Evolutionary conservation across 2,888 invertebrate species (phyloP), one percentile per base, ranked within the genome.

Genomic region (Encarsia formosa): DNA sequence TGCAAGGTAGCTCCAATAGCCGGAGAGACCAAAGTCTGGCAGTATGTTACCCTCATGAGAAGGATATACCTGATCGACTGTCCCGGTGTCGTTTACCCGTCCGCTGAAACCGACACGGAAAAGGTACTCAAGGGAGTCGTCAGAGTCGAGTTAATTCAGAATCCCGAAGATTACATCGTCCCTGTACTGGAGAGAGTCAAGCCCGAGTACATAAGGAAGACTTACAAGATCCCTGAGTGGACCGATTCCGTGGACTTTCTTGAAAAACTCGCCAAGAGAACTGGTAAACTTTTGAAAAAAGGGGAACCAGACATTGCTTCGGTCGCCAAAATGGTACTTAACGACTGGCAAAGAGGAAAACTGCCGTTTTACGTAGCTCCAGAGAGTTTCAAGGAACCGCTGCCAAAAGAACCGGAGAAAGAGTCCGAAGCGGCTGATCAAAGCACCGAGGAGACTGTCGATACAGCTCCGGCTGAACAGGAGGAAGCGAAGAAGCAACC

Each of bases 1-100:
- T 99, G 99, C 73, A 99, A 96, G 74, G 96, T 89, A 1, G 99
- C 99, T 4, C 99, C 99, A 0, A 93, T 99, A 66, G 98, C 99
- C 51, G 99, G 99, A 5, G 92, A 93, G 76, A 93, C 92, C 1
- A 93, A 93, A 78, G 96, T 98, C 2, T 99, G 99, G 99, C 99
- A 99, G 73, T 99, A 99, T 71, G 95, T 99, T 35, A 97, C 98
- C 1, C 76, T 99, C 47, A 99, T 99, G 98, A 86, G 85, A 64
- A 82, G 92, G 63, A 98, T 99, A 68, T 99, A 91, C 73, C 79
- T 99, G 13, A 97, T 99, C 63, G 99, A 99, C 78, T 99, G 98
- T 74, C 99, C 99, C 3, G 99, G 99, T 29, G 90, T 99, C 48
- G 99, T 99, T 5, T 97, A 97, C 76, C 96, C 98, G 8, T 89